Evolutionary conservation across 2,888 invertebrate species (phyloP).

Genomic region (Megalurothrips usitatus): DNA sequence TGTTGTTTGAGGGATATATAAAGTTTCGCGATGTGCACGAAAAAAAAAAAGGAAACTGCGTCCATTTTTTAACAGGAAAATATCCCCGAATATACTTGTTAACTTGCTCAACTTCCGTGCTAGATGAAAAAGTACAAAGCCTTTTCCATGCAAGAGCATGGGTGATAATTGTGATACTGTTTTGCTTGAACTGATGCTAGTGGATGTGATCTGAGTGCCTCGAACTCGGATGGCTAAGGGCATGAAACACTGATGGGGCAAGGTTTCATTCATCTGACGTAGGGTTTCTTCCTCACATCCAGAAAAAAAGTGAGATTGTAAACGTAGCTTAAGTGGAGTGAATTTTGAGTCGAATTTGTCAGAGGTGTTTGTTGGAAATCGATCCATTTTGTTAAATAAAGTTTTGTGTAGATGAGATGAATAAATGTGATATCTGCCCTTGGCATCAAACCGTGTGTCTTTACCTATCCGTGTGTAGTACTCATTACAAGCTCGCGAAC

Average conservation of each 20-base stretch:
- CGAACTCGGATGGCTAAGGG: not conserved
- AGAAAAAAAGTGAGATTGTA: no score
- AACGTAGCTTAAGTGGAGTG: no score
- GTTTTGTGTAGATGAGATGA: slow-evolving; percentile 8
- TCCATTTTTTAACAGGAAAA: no score
- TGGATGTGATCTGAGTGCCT: not conserved
- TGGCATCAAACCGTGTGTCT: not conserved
- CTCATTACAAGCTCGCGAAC: not conserved
- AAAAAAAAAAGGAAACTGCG: no score
- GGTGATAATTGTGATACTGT: not conserved
- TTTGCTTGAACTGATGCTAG: not conserved
- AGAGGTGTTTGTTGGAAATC: not conserved
- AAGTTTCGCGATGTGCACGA: no score
- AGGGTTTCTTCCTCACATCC: no score
- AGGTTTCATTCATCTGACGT: no score
- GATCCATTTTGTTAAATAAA: not conserved
- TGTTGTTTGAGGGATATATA: no score
- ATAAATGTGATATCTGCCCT: slow-evolving; percentile 21
- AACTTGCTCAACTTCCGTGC: not conserved
- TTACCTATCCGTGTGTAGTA: no score
- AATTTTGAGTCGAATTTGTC: no score
- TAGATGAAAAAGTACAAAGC: slow-evolving; percentile 4
- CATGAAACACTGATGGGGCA: no score
- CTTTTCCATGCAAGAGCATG: not conserved
- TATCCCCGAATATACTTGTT: not conserved